A percentile compares a stretch with the other conserved stretches of the same genome.
Evolutionary conservation across 2,888 invertebrate species (phyloP).

Genomic region (Sesia bembeciformis): DNA sequence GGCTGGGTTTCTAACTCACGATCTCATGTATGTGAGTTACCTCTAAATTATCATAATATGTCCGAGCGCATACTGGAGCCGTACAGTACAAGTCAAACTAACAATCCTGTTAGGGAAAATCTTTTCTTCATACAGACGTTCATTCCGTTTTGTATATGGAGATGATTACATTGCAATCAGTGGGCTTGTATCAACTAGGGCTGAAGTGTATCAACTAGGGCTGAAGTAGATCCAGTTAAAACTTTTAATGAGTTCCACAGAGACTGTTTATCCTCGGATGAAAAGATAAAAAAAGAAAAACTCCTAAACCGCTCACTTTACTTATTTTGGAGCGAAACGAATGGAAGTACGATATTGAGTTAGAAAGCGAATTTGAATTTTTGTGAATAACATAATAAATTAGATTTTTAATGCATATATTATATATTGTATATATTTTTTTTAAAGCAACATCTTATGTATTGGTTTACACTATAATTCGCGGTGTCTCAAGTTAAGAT

Average conservation of each 20-base stretch:
- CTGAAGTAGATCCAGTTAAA: constrained; percentile 30
- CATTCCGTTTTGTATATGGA: neutral
- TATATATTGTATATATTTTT: no score
- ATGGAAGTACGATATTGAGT: neutral
- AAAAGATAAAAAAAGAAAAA: constrained; percentile 22
- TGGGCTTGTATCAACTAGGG: constrained; percentile 14
- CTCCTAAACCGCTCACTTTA: constrained; percentile 5
- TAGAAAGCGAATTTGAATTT: neutral
- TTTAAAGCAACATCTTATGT: no score
- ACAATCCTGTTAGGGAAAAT: no score
- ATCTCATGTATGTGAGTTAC: no score
- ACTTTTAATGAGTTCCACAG: constrained; percentile 41
- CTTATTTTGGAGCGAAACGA: neutral
- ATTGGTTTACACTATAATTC: no score
- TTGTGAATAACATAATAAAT: neutral
- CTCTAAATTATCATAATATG: no score
- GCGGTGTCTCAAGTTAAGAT: no score
- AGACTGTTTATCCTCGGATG: constrained; percentile 30
- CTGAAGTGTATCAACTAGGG: constrained; percentile 15
- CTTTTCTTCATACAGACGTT: no score
- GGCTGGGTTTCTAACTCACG: no score
- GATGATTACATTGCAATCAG: neutral
- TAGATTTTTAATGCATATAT: neutral
- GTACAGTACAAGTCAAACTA: no score
- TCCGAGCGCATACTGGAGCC: no score